These are phyloP conservation scores for Gryllus bimaculatus DNA, from an alignment of 1,140 invertebrate genomes.

Conservation along the genomic window DNA sequence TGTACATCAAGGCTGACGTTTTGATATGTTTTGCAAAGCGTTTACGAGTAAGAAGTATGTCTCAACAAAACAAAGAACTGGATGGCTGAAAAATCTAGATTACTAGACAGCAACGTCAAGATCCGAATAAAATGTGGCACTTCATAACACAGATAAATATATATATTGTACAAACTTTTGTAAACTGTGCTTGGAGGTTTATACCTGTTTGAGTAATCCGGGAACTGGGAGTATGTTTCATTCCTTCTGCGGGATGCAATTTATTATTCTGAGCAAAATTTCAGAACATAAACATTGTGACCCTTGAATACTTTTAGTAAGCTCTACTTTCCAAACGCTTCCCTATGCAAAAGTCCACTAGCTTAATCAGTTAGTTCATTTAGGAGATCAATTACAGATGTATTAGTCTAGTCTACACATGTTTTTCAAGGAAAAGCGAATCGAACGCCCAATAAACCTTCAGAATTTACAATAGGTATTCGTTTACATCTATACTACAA, in stretches of 20 bases:
- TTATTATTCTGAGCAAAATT: background rate
- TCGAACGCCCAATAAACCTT: background rate
- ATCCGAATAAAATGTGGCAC: background rate
- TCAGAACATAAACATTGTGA: background rate
- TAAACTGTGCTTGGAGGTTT: background rate
- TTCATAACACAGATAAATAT: background rate
- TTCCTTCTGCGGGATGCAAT: background rate
- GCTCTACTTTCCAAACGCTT: background rate
- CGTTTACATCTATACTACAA: background rate
- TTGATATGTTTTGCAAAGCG: background rate
- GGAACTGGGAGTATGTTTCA: background rate
- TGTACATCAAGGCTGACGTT: background rate
- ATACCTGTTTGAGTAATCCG: background rate
- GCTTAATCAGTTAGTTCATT: background rate
- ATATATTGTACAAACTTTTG: background rate
- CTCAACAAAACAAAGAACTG: no score
- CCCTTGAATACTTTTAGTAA: background rate
- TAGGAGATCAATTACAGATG: background rate
- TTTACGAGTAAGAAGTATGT: no score
- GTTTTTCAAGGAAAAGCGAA: background rate
- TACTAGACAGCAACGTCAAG: no score
- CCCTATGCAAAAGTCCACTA: background rate
- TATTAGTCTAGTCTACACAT: background rate
- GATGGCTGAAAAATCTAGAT: no score
- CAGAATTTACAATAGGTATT: background rate